Base-by-base conservation (phyloP, 1,140 invertebrate species). In the Lutraria rhynchaena region DNA sequence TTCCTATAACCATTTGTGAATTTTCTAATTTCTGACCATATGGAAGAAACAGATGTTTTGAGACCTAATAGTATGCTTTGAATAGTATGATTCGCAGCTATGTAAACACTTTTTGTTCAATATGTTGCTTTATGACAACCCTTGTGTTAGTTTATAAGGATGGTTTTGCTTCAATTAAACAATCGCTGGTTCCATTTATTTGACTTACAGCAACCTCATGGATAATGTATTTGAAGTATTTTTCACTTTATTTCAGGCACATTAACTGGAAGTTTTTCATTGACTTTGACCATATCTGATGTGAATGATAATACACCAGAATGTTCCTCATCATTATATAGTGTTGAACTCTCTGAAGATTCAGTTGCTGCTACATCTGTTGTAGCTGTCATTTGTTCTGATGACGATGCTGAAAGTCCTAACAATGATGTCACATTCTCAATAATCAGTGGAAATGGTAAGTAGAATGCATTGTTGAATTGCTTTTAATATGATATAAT, bases 361-460 rank as follows among this genome's bases (percentile, higher is more conserved):
- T 53, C 58, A 37, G 29, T 31, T 7, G 46, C 51, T 29, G 53
- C 67, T 11, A 61, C 46, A n/a, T 49, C 37, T 63, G 78, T 81
- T 27, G 37, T 31, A 11, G 51, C 37, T 4, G 27, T 86, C 1
- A 57, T 33, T 13, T 86, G 85, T 60, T 41, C 73, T 22, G 85
- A 86, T 41, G 57, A n/a, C 24, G 85, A 86, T 65, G 58, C 76
- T 31, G 51, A 75, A 4, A 57, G 75, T 31, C 51, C 77, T n/a
- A 86, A 86, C 69, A 80, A 78, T 35, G 76, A 31, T 27, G 53
- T 86, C 31, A 74, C 46, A 0, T 83, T 77, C 58, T 24, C 41
- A 24, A 78, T 86, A 37, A 35, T 41, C 15, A 63, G 58, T 51
- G 85, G 85, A 15, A 73, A 84, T 22, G 73, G 73, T 75, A 31